phyloP scores from a whole-genome alignment of 2,113 vertebrate genomes.

The Paralichthys olivaceus region DNA sequence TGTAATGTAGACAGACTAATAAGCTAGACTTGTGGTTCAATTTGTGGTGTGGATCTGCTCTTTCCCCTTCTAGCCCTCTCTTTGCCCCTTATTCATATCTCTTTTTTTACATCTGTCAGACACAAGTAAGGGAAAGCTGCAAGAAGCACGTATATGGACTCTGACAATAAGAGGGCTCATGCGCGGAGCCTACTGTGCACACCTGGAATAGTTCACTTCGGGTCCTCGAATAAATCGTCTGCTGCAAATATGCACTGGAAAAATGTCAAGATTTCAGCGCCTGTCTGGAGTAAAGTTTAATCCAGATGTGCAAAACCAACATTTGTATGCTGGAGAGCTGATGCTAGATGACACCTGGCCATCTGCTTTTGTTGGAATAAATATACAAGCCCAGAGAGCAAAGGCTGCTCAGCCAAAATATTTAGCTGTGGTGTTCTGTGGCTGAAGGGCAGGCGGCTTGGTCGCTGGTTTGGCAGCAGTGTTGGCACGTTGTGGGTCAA shows the following conservation, averaged over 20 bases:
- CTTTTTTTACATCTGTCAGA: constrained; percentile 9
- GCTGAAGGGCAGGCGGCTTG: constrained; percentile 54
- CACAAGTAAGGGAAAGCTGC: constrained; percentile 5
- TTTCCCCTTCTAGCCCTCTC: not conserved
- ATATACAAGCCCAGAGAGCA: constrained; percentile 26
- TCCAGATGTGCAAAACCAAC: constrained; percentile 36
- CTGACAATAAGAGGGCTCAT: not conserved
- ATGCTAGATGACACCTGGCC: constrained; percentile 51
- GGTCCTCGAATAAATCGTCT: constrained; percentile 13
- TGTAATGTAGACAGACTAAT: constrained; percentile 27
- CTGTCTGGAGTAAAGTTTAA: constrained; percentile 13
- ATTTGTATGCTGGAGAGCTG: constrained; percentile 32
- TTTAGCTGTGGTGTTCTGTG: constrained; percentile 50
- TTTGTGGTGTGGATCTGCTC: constrained; percentile 22
- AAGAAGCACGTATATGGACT: not conserved
- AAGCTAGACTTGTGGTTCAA: constrained; percentile 37
- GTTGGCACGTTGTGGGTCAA: constrained; percentile 54
- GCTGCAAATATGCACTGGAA: constrained; percentile 20
- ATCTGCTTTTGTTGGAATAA: constrained; percentile 63
- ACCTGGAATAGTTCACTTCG: constrained; percentile 13
- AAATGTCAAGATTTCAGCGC: not conserved
- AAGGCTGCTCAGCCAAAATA: constrained; percentile 43
- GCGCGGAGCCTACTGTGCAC: not conserved
- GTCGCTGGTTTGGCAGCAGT: constrained; percentile 50
- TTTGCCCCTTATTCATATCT: not conserved